A percentile compares a stretch with the other conserved stretches of the same genome.
These are phyloP conservation scores for Parazoanthus darwini DNA, from an alignment of 92 coral and sea anemone species.

Conservation along the genomic window DNA sequence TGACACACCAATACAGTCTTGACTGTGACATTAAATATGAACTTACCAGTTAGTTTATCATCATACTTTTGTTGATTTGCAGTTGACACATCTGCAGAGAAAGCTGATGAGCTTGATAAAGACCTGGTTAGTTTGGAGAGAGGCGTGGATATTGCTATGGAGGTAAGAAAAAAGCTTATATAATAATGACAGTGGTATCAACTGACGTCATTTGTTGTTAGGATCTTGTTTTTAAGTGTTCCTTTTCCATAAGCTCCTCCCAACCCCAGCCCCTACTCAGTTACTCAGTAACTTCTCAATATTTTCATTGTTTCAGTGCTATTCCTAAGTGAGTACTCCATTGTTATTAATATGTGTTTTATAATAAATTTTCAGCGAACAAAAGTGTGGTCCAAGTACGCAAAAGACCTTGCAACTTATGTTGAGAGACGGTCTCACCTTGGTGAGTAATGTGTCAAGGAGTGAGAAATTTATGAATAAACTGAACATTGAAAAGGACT, in stretches of 20 bases:
- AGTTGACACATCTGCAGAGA: constrained; percentile 80
- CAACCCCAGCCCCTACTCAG: too few relatives aligned
- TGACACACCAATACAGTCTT: too few relatives aligned
- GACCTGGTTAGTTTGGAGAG: constrained; percentile 76
- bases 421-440: constrained; percentile 92
- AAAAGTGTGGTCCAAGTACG: constrained; percentile 96
- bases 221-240: neutral
- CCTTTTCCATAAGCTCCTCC: too few relatives aligned
- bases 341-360: neutral
- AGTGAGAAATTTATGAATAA: neutral
- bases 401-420: constrained; percentile 92
- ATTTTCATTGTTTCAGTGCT: too few relatives aligned
- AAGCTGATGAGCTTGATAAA: constrained; percentile 84
- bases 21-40: neutral
- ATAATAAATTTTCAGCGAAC: constrained; percentile 63
- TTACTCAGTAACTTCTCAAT: too few relatives aligned
- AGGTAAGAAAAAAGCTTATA: constrained; percentile 42
- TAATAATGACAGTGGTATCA: too few relatives aligned
- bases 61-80: neutral
- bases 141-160: constrained; percentile 89
- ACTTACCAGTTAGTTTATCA: neutral
- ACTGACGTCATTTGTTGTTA: too few relatives aligned
- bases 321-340: neutral
- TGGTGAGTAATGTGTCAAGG: constrained; percentile 54
- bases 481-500: too few relatives aligned